Conservation (phyloP, 2,888 invertebrate species). For the Conomelus anceps region DNA sequence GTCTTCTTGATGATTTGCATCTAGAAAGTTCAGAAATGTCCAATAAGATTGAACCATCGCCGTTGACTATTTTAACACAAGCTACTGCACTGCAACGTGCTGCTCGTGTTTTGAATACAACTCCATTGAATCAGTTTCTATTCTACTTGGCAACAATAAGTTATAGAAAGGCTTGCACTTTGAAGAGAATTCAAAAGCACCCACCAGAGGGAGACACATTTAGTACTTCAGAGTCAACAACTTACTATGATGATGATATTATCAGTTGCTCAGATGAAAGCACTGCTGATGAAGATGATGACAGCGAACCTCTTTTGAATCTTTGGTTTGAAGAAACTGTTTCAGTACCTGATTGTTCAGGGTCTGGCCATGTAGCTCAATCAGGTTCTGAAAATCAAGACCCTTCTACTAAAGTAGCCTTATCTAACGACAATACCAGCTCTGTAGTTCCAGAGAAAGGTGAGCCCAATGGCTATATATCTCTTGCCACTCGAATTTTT, state of each 20-base stretch:
- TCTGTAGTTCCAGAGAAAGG: slow-evolving; percentile 68
- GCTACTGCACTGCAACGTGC: slow-evolving; percentile 64
- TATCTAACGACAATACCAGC: slow-evolving; percentile 34
- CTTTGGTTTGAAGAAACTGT: slow-evolving; percentile 93
- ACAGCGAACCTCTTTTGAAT: slow-evolving; percentile 80
- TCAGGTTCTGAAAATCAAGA: slow-evolving; percentile 43
- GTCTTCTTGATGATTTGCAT: slow-evolving; percentile 68
- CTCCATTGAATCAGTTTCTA: slow-evolving; percentile 72
- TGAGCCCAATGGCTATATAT: slow-evolving; percentile 76
- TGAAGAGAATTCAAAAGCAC: slow-evolving; percentile 74
- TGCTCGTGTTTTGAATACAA: slow-evolving; percentile 59
- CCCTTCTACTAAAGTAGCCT: slow-evolving; percentile 17
- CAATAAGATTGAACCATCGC: slow-evolving; percentile 46
- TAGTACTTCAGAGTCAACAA: slow-evolving; percentile 79
- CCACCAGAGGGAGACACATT: slow-evolving; percentile 79
- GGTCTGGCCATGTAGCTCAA: slow-evolving; percentile 50
- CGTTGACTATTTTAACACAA: slow-evolving; percentile 56
- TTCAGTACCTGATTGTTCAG: slow-evolving; percentile 60
- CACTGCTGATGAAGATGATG: slow-evolving; percentile 75
- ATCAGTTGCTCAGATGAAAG: slow-evolving; percentile 86
- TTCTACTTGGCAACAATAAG: slow-evolving; percentile 84
- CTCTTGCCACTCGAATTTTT: slow-evolving; percentile 79
- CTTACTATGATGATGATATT: slow-evolving; percentile 89
- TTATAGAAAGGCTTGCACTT: slow-evolving; percentile 81
- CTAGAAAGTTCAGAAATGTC: slow-evolving; percentile 55